Conservation (phyloP, 2,113 vertebrate genomes). For the Periophthalmus modestus region DNA sequence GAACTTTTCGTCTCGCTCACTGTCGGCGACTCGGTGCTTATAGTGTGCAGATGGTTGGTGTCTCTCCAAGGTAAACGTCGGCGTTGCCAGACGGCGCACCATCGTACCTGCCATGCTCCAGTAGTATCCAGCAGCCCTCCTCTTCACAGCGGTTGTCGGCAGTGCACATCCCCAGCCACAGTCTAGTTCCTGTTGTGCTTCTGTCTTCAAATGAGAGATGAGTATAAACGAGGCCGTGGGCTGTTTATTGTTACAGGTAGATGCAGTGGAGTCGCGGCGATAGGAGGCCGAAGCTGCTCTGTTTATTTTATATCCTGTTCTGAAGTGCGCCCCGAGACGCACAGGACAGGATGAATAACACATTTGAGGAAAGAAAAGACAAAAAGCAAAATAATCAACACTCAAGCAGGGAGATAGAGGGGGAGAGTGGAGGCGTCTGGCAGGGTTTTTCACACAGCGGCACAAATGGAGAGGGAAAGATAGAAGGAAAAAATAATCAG, state of each 20-base stretch:
- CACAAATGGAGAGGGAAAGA: constrained; percentile 23
- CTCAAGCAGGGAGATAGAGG: constrained; percentile 56
- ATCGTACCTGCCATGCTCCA: constrained; percentile 68
- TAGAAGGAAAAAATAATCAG: no score
- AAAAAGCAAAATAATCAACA: constrained; percentile 74
- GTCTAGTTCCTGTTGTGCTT: constrained; percentile 71
- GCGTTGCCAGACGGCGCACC: constrained; percentile 54
- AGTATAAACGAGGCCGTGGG: constrained; percentile 66
- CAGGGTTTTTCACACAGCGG: constrained; percentile 52
- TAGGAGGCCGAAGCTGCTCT: constrained; percentile 41
- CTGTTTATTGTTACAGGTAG: constrained; percentile 74
- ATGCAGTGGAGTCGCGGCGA: constrained; percentile 53
- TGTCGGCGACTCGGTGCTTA: constrained; percentile 62
- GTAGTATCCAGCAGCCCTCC: constrained; percentile 56
- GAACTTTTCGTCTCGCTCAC: constrained; percentile 61
- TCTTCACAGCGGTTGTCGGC: constrained; percentile 53
- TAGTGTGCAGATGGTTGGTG: constrained; percentile 72
- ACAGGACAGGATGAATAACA: constrained; percentile 75
- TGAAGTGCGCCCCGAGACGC: constrained; percentile 71
- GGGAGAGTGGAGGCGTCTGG: constrained; percentile 40
- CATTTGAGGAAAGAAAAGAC: constrained; percentile 69
- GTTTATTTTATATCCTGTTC: constrained; percentile 72
- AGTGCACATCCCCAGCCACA: constrained; percentile 52
- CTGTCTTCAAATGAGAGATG: constrained; percentile 63
- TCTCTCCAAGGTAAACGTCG: constrained; percentile 66